Evolutionary conservation across 2,888 invertebrate species (phyloP).

Genomic region (Panorpa germanica): DNA sequence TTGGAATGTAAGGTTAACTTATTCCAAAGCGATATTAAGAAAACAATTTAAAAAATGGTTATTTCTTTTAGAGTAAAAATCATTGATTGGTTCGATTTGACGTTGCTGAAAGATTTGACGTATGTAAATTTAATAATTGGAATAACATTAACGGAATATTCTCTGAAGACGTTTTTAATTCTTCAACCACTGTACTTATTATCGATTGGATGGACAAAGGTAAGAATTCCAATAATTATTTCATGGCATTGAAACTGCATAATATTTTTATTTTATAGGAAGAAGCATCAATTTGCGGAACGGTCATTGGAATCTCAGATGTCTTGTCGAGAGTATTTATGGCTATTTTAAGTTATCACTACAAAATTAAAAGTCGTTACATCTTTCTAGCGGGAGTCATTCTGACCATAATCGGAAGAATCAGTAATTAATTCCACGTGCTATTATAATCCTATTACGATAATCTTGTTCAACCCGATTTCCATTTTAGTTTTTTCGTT

Average conservation of each 20-base stretch:
- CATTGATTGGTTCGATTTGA: conserved; percentile 39
- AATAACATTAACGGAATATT: conserved; percentile 43
- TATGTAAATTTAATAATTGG: conserved; percentile 53
- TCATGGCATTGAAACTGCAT: too few species aligned
- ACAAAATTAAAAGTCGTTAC: conserved; percentile 38
- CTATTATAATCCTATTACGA: conserved; percentile 4
- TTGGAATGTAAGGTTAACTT: too few species aligned
- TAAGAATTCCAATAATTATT: conserved; percentile 11
- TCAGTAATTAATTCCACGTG: conserved; percentile 42
- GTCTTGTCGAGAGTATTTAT: conserved; percentile 45
- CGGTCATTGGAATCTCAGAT: conserved; percentile 47
- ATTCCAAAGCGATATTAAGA: too few species aligned
- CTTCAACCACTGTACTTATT: conserved; percentile 37
- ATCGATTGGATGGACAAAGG: conserved; percentile 20
- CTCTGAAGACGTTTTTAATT: conserved; percentile 50
- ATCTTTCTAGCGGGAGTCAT: conserved; percentile 46
- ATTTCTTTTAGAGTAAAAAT: too few species aligned
- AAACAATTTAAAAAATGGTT: too few species aligned
- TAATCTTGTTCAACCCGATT: too few species aligned
- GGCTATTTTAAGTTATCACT: conserved; percentile 38
- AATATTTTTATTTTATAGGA: too few species aligned
- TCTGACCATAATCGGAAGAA: conserved; percentile 41
- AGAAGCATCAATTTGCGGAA: conserved; percentile 43
- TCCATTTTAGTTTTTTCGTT: conserved; percentile 32
- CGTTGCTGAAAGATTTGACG: conserved; percentile 37